Conservation (phyloP, 2,888 invertebrate species). For the Keiferia lycopersicella region DNA sequence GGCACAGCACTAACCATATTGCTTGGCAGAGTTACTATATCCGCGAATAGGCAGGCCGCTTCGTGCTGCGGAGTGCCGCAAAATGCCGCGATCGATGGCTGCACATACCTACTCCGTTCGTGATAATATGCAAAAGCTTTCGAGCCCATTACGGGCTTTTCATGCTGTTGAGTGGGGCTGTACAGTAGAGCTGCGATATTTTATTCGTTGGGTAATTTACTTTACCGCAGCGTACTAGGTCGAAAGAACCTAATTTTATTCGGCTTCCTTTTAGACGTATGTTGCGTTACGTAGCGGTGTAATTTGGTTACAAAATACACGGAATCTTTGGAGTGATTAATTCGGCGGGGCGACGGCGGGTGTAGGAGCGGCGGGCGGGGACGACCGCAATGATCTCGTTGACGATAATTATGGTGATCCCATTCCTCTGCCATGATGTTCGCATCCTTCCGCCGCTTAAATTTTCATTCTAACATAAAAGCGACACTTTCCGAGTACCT, state of each 20-base stretch:
- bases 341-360: constrained; percentile 3
- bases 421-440: constrained; percentile 28
- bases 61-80: constrained; percentile 26
- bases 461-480: constrained; percentile 16
- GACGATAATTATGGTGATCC: constrained; percentile 33
- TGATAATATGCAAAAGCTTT: constrained; percentile 25
- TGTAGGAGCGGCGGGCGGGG: background rate
- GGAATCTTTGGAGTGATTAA: constrained; percentile 25
- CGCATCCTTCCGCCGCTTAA: constrained; percentile 19
- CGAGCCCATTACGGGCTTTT: constrained; percentile 24
- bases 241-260: constrained; percentile 18
- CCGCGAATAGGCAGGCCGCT: constrained; percentile 3
- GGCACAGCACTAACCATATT: background rate
- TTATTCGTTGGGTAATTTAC: constrained; percentile 23
- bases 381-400: constrained; percentile 28
- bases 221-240: constrained; percentile 18
- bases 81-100: constrained; percentile 28
- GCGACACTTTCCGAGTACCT: constrained; percentile 20
- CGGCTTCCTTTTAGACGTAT: constrained; percentile 14
- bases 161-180: constrained; percentile 22
- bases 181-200: constrained; percentile 17
- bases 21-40: background rate
- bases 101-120: constrained; percentile 26
- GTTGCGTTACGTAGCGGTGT: constrained; percentile 5
- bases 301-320: constrained; percentile 22